Percentiles rank a stretch among this genome's conserved stretches.
phyloP scores from a whole-genome alignment of 2,113 vertebrate species.

The Chrysochloris asiatica region DNA sequence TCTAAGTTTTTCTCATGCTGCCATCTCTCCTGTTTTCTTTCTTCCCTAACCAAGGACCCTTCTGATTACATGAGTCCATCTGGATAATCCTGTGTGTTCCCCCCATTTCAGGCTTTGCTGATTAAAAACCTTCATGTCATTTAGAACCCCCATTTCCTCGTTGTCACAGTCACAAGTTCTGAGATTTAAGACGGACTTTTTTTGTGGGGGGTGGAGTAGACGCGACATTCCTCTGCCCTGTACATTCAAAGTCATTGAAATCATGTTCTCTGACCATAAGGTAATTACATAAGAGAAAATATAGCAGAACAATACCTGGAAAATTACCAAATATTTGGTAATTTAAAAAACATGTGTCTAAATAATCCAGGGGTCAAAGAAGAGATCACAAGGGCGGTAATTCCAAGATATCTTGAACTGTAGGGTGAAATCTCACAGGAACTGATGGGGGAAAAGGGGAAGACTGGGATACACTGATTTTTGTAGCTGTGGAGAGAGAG shows the following conservation, averaged over 20 bases:
- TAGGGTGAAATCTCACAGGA: background rate
- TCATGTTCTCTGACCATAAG: background rate
- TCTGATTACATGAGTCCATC: background rate
- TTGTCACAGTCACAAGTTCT: background rate
- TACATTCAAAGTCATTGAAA: background rate
- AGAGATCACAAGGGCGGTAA: background rate
- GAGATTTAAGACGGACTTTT: background rate
- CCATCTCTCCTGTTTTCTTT: background rate
- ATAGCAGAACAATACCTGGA: background rate
- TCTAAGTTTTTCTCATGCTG: background rate
- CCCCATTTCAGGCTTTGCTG: background rate
- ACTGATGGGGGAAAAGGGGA: background rate
- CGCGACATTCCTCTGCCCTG: background rate
- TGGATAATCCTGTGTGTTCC: background rate
- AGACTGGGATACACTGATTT: background rate
- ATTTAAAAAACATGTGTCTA: background rate
- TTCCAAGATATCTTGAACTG: background rate
- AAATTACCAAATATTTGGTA: constrained; percentile 8
- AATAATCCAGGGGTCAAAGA: too few relatives aligned
- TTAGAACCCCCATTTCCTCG: background rate
- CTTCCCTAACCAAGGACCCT: background rate
- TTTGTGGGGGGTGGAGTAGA: background rate
- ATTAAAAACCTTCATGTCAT: background rate
- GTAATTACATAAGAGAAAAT: background rate
- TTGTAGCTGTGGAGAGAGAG: background rate